A percentile compares a stretch with the other conserved stretches of the same genome.
phyloP scores from a whole-genome alignment of 2,113 vertebrate genomes.

The Crotalus horridus region DNA sequence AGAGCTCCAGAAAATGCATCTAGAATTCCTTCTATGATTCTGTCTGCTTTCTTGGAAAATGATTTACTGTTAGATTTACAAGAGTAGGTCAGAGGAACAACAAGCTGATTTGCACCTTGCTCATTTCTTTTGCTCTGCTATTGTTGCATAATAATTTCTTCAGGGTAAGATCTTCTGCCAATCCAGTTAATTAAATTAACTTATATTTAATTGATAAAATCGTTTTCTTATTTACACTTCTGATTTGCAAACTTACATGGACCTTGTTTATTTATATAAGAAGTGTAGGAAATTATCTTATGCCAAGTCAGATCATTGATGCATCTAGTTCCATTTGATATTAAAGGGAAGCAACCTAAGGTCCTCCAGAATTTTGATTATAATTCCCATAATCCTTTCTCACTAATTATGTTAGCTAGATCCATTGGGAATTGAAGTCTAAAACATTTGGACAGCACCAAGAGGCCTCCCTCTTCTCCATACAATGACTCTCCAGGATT shows the following conservation, averaged over 20 bases:
- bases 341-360: background rate
- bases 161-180: constrained; percentile 12
- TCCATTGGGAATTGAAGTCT: background rate
- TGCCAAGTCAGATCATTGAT: background rate
- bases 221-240: constrained; percentile 38
- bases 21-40: constrained; percentile 27
- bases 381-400: background rate
- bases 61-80: constrained; percentile 1
- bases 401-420: background rate
- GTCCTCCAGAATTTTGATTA: background rate
- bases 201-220: constrained; percentile 47
- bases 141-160: constrained; percentile 36
- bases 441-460: background rate
- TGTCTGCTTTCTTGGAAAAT: constrained; percentile 35
- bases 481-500: background rate
- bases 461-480: background rate
- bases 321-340: background rate
- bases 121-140: constrained; percentile 26
- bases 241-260: constrained; percentile 24
- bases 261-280: constrained; percentile 2
- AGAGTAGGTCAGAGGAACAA: constrained; percentile 16
- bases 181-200: constrained; percentile 54
- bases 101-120: constrained; percentile 42
- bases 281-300: background rate
- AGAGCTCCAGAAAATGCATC: constrained; percentile 21